Evolutionary conservation across 2,113 vertebrate species (phyloP).

Genomic region (Cariama cristata): DNA sequence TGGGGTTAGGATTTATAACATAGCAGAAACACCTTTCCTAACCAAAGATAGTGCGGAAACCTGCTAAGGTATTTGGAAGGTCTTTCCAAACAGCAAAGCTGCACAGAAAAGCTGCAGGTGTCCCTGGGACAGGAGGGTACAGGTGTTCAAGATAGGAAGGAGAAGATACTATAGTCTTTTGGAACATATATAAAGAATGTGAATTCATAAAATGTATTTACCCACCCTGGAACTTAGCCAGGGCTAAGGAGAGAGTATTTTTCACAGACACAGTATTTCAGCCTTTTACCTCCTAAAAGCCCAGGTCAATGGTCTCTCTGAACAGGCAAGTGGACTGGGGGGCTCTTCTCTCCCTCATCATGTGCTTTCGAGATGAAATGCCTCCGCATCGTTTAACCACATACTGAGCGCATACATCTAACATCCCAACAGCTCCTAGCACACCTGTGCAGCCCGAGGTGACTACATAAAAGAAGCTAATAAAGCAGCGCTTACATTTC

Average conservation of each 20-base stretch:
- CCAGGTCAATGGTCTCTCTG: neutral
- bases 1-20: neutral
- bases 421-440: conserved; percentile 40
- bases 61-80: neutral
- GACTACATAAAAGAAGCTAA: conserved; percentile 54
- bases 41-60: neutral
- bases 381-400: neutral
- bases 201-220: neutral
- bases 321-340: neutral
- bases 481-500: conserved; percentile 28
- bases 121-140: neutral
- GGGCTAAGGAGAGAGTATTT: neutral
- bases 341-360: neutral
- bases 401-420: neutral
- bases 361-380: neutral
- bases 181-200: neutral
- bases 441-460: conserved; percentile 69
- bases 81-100: neutral
- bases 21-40: neutral
- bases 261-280: neutral
- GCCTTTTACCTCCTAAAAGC: neutral
- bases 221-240: neutral
- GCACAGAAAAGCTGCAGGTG: neutral
- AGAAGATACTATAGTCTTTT: neutral
- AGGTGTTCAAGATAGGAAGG: neutral